A percentile compares a stretch with the other conserved stretches of the same genome.
Evolutionary conservation across 2,797 vertebrate genomes (phyloP).

Genomic region (Oophaga sylvatica): DNA sequence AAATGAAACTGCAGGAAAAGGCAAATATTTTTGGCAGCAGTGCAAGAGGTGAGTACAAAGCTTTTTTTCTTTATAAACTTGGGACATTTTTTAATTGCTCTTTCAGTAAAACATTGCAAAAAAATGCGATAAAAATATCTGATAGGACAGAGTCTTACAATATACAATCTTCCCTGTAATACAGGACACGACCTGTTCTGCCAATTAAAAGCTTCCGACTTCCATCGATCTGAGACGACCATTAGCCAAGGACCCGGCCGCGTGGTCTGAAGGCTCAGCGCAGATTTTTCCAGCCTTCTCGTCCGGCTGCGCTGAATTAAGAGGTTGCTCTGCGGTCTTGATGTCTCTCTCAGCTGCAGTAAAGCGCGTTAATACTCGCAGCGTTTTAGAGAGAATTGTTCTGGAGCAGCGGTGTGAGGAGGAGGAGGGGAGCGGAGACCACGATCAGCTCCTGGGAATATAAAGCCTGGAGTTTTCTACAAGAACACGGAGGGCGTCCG

Average conservation of each 20-base stretch:
- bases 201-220: conserved; percentile 17
- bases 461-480: conserved; percentile 28
- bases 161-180: background rate
- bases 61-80: no score
- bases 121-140: background rate
- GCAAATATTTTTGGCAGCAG: no score
- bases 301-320: conserved; percentile 74
- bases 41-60: no score
- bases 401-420: conserved; percentile 63
- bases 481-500: conserved; percentile 66
- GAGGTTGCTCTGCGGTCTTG: conserved; percentile 80
- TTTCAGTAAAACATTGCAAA: background rate
- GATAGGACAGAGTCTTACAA: background rate
- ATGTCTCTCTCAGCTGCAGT: conserved; percentile 79
- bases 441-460: conserved; percentile 36
- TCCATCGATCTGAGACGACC: conserved; percentile 4
- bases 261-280: background rate
- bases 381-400: conserved; percentile 66
- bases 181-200: background rate
- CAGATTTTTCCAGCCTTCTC: conserved; percentile 62
- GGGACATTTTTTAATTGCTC: no score
- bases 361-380: conserved; percentile 61
- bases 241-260: background rate
- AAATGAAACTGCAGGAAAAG: no score
- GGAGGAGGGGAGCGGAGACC: background rate